Base-by-base conservation (phyloP, 2,797 vertebrate species). In the Okamejei kenojei region DNA sequence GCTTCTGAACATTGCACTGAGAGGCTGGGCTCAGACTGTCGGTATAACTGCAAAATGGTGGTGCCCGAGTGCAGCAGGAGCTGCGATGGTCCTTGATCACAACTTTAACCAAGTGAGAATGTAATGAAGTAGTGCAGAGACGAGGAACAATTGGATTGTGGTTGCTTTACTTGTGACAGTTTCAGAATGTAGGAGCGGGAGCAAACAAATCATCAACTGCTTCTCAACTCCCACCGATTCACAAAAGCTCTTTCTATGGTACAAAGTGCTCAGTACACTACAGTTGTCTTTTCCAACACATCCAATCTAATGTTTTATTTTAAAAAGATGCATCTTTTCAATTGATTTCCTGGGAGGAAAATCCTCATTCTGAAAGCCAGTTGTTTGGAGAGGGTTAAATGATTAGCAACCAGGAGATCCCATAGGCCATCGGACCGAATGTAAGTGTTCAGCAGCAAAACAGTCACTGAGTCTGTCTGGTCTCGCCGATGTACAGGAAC, bases 161-260 rank as follows among this genome's bases (percentile, higher is more conserved):
- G 84, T 68, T 63, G 65, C 63, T 88, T 88, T 88, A 88, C 84
- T 88, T 88, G 84, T 88, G 61, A 63, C 32, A 17, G 65, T 63
- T 32, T 88, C 63, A 21, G n/a, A 88, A 88, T 35, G 84, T 68
- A 88, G 84, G 61, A 88, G 61, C 35, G 63, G 17, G 63, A 68
- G 63, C 84, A 68, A 88, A 88, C 63, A 88, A n/a, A 88, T 38
- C n/a, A n/a, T 63, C 61, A 68, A 88, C 61, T 63, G 65, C 32
- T 68, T 88, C 32, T 21, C n/a, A 35, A 68, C 84, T 86, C 58
- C 54, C 32, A 88, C 63, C 15, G 32, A 32, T 68, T 68, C 17
- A 88, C 17, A 7, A 88, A 88, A 88, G 84, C 84, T 88, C 84
- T 88, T 68, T 26, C 84, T 88, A 88, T 88, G 84, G 84, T 63